These are phyloP conservation scores for Eumaeus atala DNA, from an alignment of 1,140 invertebrate genomes.

Conservation along the genomic window DNA sequence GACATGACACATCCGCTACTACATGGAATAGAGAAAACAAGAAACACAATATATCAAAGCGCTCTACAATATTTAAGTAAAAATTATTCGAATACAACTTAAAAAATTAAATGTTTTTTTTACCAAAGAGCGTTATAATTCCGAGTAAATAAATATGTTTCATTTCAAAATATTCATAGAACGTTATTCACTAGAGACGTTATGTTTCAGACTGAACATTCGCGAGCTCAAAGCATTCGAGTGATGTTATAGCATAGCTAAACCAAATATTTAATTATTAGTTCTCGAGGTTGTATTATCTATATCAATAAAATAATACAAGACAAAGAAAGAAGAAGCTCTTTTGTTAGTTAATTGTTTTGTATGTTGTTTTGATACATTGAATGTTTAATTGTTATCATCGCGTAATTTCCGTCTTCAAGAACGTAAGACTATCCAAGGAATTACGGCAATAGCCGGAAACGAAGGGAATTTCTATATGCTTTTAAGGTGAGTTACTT, in stretches of 20 bases:
- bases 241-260: not conserved
- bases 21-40: constrained; percentile 5
- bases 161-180: not conserved
- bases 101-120: not conserved
- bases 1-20: constrained; percentile 25
- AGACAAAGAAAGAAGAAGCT: not conserved
- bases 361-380: not conserved
- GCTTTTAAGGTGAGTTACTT: too few relatives aligned
- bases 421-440: too few relatives aligned
- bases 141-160: not conserved
- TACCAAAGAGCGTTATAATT: constrained; percentile 1
- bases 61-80: too few relatives aligned
- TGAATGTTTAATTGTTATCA: too few relatives aligned
- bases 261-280: constrained; percentile 2
- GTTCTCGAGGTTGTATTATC: constrained; percentile 7
- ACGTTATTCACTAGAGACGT: constrained; percentile 1
- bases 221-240: not conserved
- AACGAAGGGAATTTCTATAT: too few relatives aligned
- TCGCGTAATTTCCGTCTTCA: too few relatives aligned
- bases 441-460: too few relatives aligned
- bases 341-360: not conserved
- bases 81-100: not conserved
- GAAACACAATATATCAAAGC: not conserved
- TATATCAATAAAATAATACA: constrained; percentile 2
- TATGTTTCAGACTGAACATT: not conserved